Evolutionary conservation across 2,888 invertebrate species (phyloP), one percentile per base, ranked within the genome.

Genomic region (Drosophila meridionalis): DNA sequence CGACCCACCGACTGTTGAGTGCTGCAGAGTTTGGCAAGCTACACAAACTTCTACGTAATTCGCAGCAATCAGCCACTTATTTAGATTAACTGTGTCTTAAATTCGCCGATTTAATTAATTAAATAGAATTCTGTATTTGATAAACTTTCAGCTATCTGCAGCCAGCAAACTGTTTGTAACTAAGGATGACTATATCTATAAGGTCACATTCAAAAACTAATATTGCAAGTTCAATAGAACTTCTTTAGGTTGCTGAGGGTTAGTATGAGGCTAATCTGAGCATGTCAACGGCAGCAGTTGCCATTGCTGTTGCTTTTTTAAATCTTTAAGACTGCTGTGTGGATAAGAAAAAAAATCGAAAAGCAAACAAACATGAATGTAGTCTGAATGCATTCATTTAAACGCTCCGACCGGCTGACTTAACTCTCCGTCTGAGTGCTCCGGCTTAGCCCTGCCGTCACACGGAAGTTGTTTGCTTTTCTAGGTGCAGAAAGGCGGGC

Each of bases 71-170:
- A 74, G 76, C 56, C 80, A 74, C 76, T 72, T 80, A 74, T 71
- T 69, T 70, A 71, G 86, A 84, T 78, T 87, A 90, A 76, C 67
- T 84, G 61, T 63, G 65, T 64, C 68, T 69, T 76, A 61, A 79
- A 82, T 70, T 76, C 69, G 53, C 55, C 50, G 59, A 73, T 73
- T 80, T 89, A 87, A 87, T 90, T 90, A 89, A 90, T 84, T 78
- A 80, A 90, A 90, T 75, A 84, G 68, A 78, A 64, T 78, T 79
- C 48, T 66, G 68, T 65, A 66, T 72, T 63, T 73, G 56, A 74
- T 70, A 57, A 56, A 62, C 28, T 47, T 30, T 48, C 28, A 20
- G 28, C 14, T 32, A 43, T n/a, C 34, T 36, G 11, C 7, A n/a
- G 30, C 55, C 14, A 7, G 14, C 61, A 11, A 11, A 53, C 38